A percentile compares a stretch with the other conserved stretches of the same genome.
phyloP scores from a whole-genome alignment of 2,113 vertebrate genomes.

The Melanotaenia duboulayi region DNA sequence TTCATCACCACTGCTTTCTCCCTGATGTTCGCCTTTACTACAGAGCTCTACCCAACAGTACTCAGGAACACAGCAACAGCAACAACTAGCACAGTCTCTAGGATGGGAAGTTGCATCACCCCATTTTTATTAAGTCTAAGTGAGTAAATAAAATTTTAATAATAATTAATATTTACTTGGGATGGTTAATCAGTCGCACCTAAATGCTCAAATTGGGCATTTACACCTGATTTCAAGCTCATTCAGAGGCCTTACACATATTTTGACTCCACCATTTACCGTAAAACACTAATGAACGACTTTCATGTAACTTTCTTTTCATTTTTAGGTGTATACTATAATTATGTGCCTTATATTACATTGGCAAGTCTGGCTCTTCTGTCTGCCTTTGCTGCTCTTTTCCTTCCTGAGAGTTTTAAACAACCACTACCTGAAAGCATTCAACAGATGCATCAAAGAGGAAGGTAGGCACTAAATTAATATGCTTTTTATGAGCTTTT shows the following conservation, averaged over 20 bases:
- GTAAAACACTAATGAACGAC: neutral
- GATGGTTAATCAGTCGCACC: neutral
- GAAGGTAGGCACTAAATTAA: slow-evolving; percentile 76
- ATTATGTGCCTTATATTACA: slow-evolving; percentile 87
- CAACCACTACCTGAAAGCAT: slow-evolving; percentile 87
- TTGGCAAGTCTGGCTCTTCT: slow-evolving; percentile 86
- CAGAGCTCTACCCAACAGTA: slow-evolving; percentile 90
- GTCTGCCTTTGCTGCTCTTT: slow-evolving; percentile 82
- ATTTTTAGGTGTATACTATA: slow-evolving; percentile 80
- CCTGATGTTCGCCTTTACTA: slow-evolving; percentile 87
- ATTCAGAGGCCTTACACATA: neutral
- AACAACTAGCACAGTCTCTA: slow-evolving; percentile 84
- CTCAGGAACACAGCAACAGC: slow-evolving; percentile 91
- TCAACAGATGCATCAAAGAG: slow-evolving; percentile 84
- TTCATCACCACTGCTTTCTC: slow-evolving; percentile 82
- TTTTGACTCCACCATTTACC: neutral
- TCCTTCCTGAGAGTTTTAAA: slow-evolving; percentile 89
- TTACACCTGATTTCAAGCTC: neutral
- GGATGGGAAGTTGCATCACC: slow-evolving; percentile 87
- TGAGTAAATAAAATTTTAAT: slow-evolving; percentile 67
- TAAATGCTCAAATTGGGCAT: neutral
- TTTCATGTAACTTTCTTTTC: neutral
- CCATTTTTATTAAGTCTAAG: slow-evolving; percentile 88
- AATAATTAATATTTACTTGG: neutral
- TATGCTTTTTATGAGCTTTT: too few species aligned